These are phyloP conservation scores for Copidosoma aretas DNA, from an alignment of 2,888 invertebrate genomes.

Conservation along the genomic window DNA sequence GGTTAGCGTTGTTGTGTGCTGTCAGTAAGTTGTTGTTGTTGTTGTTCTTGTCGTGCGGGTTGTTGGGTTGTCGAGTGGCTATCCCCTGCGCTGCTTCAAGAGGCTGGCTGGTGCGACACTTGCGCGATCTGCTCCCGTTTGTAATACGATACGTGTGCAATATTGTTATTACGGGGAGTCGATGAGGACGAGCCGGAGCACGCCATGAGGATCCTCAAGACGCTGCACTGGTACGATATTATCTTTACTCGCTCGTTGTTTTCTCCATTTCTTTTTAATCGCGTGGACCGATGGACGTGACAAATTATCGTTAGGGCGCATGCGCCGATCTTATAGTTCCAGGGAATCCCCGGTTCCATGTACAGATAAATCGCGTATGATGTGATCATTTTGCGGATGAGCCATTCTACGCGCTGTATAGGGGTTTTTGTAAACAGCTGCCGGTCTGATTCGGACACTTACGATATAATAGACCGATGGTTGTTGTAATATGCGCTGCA, in stretches of 20 bases:
- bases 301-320: too few species aligned
- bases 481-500: too few species aligned
- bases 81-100: slow-evolving; percentile 16
- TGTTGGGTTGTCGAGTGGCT: not conserved
- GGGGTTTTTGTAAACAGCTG: too few species aligned
- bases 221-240: slow-evolving; percentile 57
- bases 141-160: not conserved
- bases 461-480: too few species aligned
- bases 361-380: too few species aligned
- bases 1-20: too few species aligned
- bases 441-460: too few species aligned
- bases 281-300: too few species aligned
- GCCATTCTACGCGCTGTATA: too few species aligned
- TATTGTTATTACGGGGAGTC: not conserved
- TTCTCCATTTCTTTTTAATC: not conserved
- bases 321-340: too few species aligned
- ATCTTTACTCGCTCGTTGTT: not conserved
- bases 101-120: slow-evolving; percentile 26
- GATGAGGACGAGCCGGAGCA: slow-evolving; percentile 38
- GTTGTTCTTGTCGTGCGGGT: not conserved
- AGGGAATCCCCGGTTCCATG: too few species aligned
- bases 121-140: slow-evolving; percentile 37
- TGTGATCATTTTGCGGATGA: too few species aligned
- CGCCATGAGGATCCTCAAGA: slow-evolving; percentile 63
- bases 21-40: not conserved